Evolutionary conservation across 2,888 invertebrate species (phyloP).

Genomic region (Gordius sp.): DNA sequence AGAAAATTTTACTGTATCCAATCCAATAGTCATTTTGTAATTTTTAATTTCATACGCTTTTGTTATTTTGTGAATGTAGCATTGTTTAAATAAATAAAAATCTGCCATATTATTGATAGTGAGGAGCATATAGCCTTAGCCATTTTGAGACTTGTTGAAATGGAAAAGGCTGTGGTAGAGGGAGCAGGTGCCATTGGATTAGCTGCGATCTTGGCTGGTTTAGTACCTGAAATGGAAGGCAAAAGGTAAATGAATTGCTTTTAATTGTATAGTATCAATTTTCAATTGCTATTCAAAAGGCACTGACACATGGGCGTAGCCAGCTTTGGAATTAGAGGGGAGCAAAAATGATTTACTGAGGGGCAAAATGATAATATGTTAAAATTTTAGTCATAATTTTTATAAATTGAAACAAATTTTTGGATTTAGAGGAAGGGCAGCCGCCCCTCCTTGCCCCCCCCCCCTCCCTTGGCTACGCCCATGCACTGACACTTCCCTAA

Average conservation of each 20-base stretch:
- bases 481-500: too few relatives aligned
- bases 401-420: background rate
- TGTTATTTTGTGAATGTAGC: background rate
- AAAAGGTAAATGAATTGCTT: slow-evolving; percentile 39
- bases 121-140: slow-evolving; percentile 33
- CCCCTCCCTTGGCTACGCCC: too few relatives aligned
- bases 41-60: too few relatives aligned
- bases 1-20: too few relatives aligned
- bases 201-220: slow-evolving; percentile 54
- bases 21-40: too few relatives aligned
- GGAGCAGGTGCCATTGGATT: slow-evolving; percentile 62
- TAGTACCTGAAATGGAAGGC: slow-evolving; percentile 48
- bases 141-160: slow-evolving; percentile 34
- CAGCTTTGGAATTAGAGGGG: too few relatives aligned
- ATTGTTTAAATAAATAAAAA: slow-evolving; percentile 4
- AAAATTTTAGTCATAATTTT: background rate
- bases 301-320: too few relatives aligned
- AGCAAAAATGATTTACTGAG: too few relatives aligned
- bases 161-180: slow-evolving; percentile 64
- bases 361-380: background rate
- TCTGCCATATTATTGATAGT: too few relatives aligned
- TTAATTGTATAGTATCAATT: background rate
- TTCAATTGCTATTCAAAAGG: background rate
- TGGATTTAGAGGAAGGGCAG: too few relatives aligned
- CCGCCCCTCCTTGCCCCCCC: too few relatives aligned